Percentiles rank a stretch among this genome's conserved stretches.
Conservation (phyloP, 1,140 invertebrate genomes). For the Augochlora pura region DNA sequence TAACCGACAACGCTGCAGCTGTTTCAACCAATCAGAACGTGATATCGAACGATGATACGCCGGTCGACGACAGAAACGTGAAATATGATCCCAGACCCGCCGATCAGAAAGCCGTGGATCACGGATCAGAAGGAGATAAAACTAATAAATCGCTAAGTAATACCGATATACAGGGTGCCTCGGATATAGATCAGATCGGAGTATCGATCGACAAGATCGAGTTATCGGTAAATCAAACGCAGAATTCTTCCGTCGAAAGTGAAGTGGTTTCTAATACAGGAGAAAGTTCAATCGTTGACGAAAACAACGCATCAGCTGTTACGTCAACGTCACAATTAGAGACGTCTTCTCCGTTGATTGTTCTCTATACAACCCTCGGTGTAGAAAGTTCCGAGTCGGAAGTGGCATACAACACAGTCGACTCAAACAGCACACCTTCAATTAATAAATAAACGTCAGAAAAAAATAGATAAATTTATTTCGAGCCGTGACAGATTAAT, state of each 20-base stretch:
- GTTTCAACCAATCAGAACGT: background rate
- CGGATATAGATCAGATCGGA: background rate
- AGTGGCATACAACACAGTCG: background rate
- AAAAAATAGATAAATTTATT: too few species aligned
- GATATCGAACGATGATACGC: background rate
- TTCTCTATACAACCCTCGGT: too few species aligned
- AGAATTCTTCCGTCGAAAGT: background rate
- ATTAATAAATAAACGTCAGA: background rate
- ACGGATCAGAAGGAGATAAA: too few species aligned
- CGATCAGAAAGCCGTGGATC: background rate
- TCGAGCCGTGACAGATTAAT: too few species aligned
- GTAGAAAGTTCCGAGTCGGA: too few species aligned
- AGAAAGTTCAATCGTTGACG: background rate
- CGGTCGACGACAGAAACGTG: background rate
- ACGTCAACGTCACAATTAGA: too few species aligned
- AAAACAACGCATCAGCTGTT: too few species aligned
- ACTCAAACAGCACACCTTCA: background rate
- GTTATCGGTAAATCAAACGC: background rate
- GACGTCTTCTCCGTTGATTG: background rate
- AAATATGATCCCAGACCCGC: too few species aligned
- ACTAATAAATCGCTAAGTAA: background rate
- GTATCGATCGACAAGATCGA: background rate
- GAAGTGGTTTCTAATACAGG: background rate
- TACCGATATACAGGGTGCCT: background rate
- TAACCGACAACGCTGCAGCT: background rate